Conservation (phyloP, 2,888 invertebrate species). For the Drosophila nigritarsus region DNA sequence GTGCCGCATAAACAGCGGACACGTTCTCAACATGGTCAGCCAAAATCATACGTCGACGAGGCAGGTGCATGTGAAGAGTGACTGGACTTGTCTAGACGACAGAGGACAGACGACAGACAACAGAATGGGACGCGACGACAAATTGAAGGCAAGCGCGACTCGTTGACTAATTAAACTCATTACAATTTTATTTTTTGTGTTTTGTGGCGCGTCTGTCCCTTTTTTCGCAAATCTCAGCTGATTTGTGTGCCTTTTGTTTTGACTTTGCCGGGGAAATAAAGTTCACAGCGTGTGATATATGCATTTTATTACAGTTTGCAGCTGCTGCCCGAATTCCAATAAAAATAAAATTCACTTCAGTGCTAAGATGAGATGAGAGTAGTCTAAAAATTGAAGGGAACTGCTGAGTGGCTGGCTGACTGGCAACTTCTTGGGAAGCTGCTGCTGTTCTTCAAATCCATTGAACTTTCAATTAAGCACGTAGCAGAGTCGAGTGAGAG, state of each 20-base stretch:
- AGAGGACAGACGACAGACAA: conserved; percentile 17
- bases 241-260: conserved; percentile 37
- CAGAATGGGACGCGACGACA: conserved; percentile 24
- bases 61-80: background rate
- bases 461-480: conserved; percentile 65
- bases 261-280: conserved; percentile 9
- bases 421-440: conserved; percentile 32
- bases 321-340: conserved; percentile 22
- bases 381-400: background rate
- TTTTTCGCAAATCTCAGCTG: conserved; percentile 27
- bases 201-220: conserved; percentile 18
- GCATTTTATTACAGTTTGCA: background rate
- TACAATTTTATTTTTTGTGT: background rate
- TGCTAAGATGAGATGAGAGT: conserved; percentile 20
- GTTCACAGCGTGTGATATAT: conserved; percentile 7
- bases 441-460: conserved; percentile 47
- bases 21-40: conserved; percentile 21
- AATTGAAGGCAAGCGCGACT: conserved; percentile 24
- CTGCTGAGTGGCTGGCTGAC: background rate
- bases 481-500: conserved; percentile 34
- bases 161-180: conserved; percentile 36
- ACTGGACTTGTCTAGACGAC: conserved; percentile 41
- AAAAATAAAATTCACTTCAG: conserved; percentile 48
- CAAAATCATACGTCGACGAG: conserved; percentile 5
- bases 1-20: conserved; percentile 5